These are phyloP conservation scores for Dallia pectoralis DNA, from an alignment of 2,797 vertebrate species.

Conservation along the genomic window DNA sequence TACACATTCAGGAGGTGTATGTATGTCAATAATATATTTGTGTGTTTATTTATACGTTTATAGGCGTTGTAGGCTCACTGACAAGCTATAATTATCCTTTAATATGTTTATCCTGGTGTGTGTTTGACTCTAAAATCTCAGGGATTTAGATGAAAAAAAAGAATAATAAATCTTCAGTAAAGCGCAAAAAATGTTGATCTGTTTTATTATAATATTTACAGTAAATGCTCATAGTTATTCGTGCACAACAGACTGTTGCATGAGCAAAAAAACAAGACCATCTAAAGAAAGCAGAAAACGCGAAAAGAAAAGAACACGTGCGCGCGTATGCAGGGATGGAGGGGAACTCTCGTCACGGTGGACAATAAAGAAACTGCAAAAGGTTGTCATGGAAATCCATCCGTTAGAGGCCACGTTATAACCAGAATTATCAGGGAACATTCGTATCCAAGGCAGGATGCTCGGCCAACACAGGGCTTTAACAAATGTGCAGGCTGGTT, in stretches of 20 bases:
- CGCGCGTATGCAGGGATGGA: not conserved
- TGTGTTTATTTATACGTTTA: too few relatives aligned
- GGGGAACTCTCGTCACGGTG: not conserved
- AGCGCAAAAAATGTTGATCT: too few relatives aligned
- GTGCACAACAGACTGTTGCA: not conserved
- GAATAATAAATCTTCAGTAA: too few relatives aligned
- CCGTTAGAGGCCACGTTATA: not conserved
- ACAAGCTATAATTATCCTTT: too few relatives aligned
- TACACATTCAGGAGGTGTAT: too few relatives aligned
- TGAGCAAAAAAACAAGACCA: not conserved
- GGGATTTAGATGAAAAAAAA: not conserved
- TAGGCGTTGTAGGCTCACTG: not conserved
- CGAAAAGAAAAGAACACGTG: too few relatives aligned
- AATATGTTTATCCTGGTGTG: not conserved
- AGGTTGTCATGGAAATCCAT: not conserved
- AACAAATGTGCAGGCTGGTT: slow-evolving; percentile 3
- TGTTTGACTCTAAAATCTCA: not conserved
- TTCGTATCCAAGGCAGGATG: not conserved
- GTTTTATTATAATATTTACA: too few relatives aligned
- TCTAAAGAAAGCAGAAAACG: not conserved
- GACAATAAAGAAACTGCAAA: not conserved
- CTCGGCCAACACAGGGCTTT: slow-evolving; percentile 29
- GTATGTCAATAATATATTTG: too few relatives aligned
- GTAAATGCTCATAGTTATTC: too few relatives aligned
- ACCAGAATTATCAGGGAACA: slow-evolving; percentile 35